These are phyloP conservation scores for Yponomeuta malinellus DNA, from an alignment of 2,888 invertebrate species.

Conservation along the genomic window DNA sequence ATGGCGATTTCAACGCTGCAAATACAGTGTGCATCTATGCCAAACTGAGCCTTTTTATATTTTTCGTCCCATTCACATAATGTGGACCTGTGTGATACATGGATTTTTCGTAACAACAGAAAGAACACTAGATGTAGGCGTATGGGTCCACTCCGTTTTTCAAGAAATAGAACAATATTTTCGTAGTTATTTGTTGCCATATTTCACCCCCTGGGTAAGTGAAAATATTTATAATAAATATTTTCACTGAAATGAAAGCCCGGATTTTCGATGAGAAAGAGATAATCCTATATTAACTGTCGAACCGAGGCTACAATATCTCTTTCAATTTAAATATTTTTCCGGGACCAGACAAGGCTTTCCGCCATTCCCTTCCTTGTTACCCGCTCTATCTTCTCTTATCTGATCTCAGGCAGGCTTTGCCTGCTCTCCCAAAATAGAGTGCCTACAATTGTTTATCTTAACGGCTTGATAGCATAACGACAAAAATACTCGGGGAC, in stretches of 20 bases:
- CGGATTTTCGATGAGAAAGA: background rate
- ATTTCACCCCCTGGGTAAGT: background rate
- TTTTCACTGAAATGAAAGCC: background rate
- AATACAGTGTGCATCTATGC: no score
- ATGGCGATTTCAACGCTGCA: no score
- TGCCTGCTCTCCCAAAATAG: no score
- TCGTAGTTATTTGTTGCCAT: background rate
- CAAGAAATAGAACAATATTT: background rate
- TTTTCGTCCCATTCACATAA: no score
- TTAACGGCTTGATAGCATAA: no score
- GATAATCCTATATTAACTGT: background rate
- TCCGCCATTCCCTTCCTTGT: background rate
- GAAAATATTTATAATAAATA: background rate
- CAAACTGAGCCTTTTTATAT: no score
- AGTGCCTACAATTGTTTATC: no score
- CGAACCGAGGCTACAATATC: background rate
- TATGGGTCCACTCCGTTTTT: background rate
- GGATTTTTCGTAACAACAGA: no score
- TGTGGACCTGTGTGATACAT: no score
- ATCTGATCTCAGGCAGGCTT: background rate
- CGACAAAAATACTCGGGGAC: no score
- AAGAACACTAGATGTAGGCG: no score
- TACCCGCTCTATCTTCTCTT: background rate
- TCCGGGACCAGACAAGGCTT: background rate
- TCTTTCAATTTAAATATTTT: constrained; percentile 2